Evolutionary conservation across 2,888 invertebrate genomes (phyloP), one percentile per base, ranked within the genome.

Genomic region (Apotomis betuletana): DNA sequence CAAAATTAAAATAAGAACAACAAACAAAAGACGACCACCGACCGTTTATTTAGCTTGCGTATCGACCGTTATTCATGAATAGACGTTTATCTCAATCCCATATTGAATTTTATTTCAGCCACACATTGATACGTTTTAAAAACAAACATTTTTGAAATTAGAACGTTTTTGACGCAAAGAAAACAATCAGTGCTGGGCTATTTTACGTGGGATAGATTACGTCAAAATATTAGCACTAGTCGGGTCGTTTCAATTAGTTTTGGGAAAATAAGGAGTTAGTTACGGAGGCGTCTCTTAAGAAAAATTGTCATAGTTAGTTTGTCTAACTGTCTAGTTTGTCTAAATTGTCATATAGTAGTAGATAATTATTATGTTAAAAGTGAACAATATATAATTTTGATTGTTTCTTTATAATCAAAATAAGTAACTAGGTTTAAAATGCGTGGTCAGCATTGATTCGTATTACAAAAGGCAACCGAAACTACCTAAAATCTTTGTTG

Each of bases 1-100:
- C 81, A 87, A 89, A 90, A 88, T 90, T 90, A 89, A 90, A 90
- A 87, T 88, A 85, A 85, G 79, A 83, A 87, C 80, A 91, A 90
- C 83, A 91, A 90, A 89, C 89, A 85, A 75, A 82, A 76, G 87
- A 88, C 86, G 76, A 79, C 67, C 69, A 74, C 68, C 74, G 5
- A 12, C 74, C 68, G 83, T 83, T 83, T 83, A 86, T 90, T 90
- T 88, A 84, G 77, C 80, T 86, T 80, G 75, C 81, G 85, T 86
- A 88, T 88, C 87, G 87, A 82, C 85, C 59, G 62, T 63, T 63
- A 68, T 62, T 65, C 60, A 63, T 57, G 51, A 38, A 72, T 70
- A 61, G 70, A 72, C 72, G 63, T 68, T 72, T 72, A 72, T 72
- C 68, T 72, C 63, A 49, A 63, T 68, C 58, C 72, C 72, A 72